phyloP scores from a whole-genome alignment of 1,140 invertebrate genomes.

The Steinernema khuongi region DNA sequence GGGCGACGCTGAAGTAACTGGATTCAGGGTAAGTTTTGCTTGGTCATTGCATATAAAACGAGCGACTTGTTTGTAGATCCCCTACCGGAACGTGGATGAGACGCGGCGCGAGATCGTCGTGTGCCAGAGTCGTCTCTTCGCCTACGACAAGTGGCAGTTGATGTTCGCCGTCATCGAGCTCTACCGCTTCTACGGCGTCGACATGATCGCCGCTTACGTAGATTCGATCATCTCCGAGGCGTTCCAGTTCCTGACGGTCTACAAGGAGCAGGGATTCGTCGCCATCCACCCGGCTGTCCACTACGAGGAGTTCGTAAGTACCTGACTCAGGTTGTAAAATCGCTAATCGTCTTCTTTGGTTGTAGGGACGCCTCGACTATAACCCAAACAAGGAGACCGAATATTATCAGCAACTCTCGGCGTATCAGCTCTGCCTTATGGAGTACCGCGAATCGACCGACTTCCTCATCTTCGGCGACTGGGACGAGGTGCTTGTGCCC shows the following conservation, averaged over 20 bases:
- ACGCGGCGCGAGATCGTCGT: background rate
- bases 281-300: background rate
- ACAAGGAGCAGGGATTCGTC: background rate
- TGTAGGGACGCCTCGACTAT: background rate
- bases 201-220: background rate
- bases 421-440: background rate
- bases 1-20: background rate
- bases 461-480: background rate
- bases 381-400: background rate
- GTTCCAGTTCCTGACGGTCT: background rate
- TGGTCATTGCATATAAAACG: background rate
- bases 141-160: slow-evolving; percentile 1
- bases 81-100: background rate
- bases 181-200: slow-evolving; percentile 11
- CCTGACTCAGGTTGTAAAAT: background rate
- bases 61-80: background rate
- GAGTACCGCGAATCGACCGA: background rate
- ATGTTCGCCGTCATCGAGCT: background rate
- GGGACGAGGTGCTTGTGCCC: background rate
- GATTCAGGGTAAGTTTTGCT: background rate
- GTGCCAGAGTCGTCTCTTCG: background rate
- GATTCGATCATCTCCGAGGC: background rate
- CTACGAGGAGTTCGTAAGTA: background rate
- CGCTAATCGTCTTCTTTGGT: background rate
- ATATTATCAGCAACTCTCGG: background rate